Conservation (phyloP, 2,113 vertebrate genomes). For the Menura novaehollandiae region DNA sequence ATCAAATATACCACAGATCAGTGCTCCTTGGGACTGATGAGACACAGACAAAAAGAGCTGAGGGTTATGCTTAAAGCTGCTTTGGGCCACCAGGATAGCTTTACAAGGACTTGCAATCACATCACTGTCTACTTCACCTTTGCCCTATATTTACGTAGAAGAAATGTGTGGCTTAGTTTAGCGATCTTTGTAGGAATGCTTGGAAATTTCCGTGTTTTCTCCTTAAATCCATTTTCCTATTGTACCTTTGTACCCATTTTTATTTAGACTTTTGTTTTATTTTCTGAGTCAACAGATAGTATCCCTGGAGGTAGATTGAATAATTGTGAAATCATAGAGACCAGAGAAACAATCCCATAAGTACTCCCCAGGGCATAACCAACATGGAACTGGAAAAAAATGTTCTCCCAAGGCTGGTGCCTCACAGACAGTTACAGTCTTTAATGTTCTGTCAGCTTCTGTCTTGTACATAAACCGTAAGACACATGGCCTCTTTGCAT, state of each 20-base stretch:
- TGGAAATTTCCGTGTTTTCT: not conserved
- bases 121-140: not conserved
- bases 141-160: not conserved
- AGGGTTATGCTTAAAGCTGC: not conserved
- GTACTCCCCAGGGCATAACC: not conserved
- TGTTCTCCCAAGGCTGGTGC: not conserved
- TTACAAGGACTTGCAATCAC: not conserved
- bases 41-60: not conserved
- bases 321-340: constrained; percentile 41
- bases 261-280: not conserved
- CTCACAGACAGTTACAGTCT: not conserved
- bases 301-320: not conserved
- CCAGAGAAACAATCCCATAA: constrained; percentile 9
- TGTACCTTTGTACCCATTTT: not conserved
- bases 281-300: not conserved
- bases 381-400: constrained; percentile 14
- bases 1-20: not conserved
- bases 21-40: not conserved
- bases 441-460: constrained; percentile 9
- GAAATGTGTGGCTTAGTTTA: not conserved
- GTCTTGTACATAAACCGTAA: constrained; percentile 37
- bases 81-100: not conserved
- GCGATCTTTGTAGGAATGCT: not conserved
- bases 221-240: not conserved
- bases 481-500: constrained; percentile 3